Percentiles rank a stretch among this genome's conserved stretches.
phyloP scores from a whole-genome alignment of 2,797 vertebrate species.

The Ceyx erithaca region DNA sequence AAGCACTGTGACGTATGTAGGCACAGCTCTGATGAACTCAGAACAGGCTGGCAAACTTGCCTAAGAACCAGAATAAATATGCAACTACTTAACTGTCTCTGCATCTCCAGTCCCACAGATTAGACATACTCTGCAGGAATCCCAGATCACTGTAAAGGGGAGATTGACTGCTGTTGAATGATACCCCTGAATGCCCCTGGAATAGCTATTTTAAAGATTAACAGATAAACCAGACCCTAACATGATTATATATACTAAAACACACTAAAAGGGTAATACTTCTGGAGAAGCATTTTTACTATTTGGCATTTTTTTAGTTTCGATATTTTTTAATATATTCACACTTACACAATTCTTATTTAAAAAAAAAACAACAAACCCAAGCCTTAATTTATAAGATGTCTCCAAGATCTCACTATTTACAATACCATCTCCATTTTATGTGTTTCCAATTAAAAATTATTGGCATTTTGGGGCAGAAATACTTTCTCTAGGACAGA shows the following conservation, averaged over 20 bases:
- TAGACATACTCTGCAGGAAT: background rate
- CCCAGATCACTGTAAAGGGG: background rate
- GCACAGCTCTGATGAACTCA: background rate
- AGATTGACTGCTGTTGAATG: background rate
- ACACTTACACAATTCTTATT: background rate
- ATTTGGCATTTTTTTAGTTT: background rate
- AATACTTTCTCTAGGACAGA: background rate
- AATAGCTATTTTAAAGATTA: background rate
- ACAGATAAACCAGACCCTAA: background rate
- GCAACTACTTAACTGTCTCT: background rate
- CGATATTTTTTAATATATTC: background rate
- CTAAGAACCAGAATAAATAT: background rate
- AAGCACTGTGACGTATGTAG: background rate
- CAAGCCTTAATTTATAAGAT: background rate
- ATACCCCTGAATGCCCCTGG: background rate
- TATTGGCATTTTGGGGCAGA: background rate
- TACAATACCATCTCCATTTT: background rate
- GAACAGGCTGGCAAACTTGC: background rate
- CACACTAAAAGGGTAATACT: background rate
- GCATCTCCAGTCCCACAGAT: background rate
- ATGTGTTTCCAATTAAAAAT: background rate
- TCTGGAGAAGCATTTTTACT: background rate
- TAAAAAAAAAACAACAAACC: background rate
- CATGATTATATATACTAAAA: background rate
- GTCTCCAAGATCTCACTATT: background rate